A percentile compares a stretch with the other conserved stretches of the same genome.
phyloP scores from a whole-genome alignment of 2,888 invertebrate species.

The Aleiodes leptofemur region DNA sequence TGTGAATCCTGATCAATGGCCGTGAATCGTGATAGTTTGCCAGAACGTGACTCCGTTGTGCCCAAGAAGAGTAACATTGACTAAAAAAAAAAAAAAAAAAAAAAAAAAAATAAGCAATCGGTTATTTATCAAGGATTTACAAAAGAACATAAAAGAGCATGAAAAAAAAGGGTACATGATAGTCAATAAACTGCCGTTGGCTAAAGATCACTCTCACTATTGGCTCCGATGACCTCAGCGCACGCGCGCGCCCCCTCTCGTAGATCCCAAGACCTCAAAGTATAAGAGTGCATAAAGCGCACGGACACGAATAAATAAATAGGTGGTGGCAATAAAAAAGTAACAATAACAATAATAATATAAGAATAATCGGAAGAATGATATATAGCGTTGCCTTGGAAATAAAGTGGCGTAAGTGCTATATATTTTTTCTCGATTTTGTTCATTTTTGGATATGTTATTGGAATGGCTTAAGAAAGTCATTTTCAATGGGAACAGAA shows the following conservation, averaged over 20 bases:
- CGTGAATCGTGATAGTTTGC: conserved; percentile 34
- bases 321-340: conserved; percentile 3
- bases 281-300: background rate
- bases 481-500: too few species aligned
- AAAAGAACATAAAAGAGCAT: background rate
- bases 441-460: too few species aligned
- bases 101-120: conserved; percentile 1
- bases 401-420: too few species aligned
- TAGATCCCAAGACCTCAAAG: conserved; percentile 20
- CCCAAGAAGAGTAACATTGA: conserved; percentile 9
- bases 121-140: background rate
- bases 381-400: too few species aligned
- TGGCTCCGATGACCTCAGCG: conserved; percentile 35
- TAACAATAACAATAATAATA: background rate
- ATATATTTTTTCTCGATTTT: too few species aligned
- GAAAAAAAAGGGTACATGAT: background rate
- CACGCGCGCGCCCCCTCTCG: background rate
- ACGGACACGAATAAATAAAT: background rate
- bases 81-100: conserved; percentile 8
- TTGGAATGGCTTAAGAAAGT: too few species aligned
- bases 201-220: conserved; percentile 54
- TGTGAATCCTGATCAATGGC: conserved; percentile 37
- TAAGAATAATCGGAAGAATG: background rate
- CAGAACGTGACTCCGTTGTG: conserved; percentile 4
- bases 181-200: conserved; percentile 42